Percentiles rank a stretch among this genome's conserved stretches.
phyloP scores from a whole-genome alignment of 1,140 invertebrate genomes.

The Drosophila pseudoananassae region DNA sequence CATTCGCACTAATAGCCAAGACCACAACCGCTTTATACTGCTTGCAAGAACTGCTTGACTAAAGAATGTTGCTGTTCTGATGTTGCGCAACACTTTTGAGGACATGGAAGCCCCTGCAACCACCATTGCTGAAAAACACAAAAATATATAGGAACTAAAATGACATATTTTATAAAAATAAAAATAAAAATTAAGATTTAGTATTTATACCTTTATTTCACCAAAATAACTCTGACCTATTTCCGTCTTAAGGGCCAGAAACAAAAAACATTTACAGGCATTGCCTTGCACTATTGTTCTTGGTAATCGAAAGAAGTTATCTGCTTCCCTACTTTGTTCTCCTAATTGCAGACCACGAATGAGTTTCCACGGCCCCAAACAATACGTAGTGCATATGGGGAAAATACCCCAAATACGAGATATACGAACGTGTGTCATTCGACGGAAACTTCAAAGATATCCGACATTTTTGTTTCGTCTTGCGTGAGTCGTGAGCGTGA shows the following conservation, averaged over 20 bases:
- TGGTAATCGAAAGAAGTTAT: slow-evolving; percentile 30
- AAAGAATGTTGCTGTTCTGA: neutral
- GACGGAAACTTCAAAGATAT: slow-evolving; percentile 61
- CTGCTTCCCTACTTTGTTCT: slow-evolving; percentile 18
- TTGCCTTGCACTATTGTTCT: slow-evolving; percentile 14
- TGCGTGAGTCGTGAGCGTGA: slow-evolving; percentile 60
- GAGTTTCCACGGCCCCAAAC: slow-evolving; percentile 55
- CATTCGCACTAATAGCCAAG: slow-evolving; percentile 4
- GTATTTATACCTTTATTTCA: neutral
- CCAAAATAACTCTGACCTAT: neutral
- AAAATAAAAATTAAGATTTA: too few species aligned
- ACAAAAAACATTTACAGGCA: neutral
- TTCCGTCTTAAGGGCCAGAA: neutral
- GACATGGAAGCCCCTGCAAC: neutral
- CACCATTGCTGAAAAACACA: neutral
- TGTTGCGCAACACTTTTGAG: slow-evolving; percentile 1
- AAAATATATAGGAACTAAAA: neutral
- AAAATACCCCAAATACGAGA: slow-evolving; percentile 8
- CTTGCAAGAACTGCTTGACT: slow-evolving; percentile 32
- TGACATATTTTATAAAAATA: neutral
- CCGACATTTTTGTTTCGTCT: slow-evolving; percentile 73
- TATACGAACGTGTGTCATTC: slow-evolving; percentile 26
- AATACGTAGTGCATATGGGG: slow-evolving; percentile 23
- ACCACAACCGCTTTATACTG: slow-evolving; percentile 49
- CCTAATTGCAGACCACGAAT: slow-evolving; percentile 61